Base-by-base conservation (phyloP, 35 echinoderm and acorn worm genomes). In the Apostichopus parvimensis region DNA sequence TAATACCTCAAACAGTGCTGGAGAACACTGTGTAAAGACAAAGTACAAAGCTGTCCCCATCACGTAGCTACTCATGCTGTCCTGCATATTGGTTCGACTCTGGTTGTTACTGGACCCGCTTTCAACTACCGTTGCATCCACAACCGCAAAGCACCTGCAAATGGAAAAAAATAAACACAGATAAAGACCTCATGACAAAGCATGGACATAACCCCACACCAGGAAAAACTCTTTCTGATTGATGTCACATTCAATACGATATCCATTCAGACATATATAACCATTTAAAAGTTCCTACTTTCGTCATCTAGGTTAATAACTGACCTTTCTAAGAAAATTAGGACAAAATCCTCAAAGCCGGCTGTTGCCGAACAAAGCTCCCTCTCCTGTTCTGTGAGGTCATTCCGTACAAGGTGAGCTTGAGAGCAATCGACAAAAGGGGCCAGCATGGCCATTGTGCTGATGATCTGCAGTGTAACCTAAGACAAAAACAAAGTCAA, bases 311-410 rank as follows among this genome's bases (percentile, higher is more conserved):
- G 34, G 34, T 45, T 5, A 0, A 88, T 28, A 2, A 28, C 1
- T 88, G 93, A 99, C 97, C 97, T 93, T 65, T 99, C 95, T 88
- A 99, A 93, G 79, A 99, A 99, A 11, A 91, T 78, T 10, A 96
- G 91, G 7, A 99, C 81, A 88, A 99, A 99, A 25, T 96, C 97
- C 82, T 99, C 95, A 94, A 99, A 99, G 15, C 84, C 89, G 0
- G 97, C 95, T 0, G 95, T 99, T 13, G 97, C 91, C 78, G 97
- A 99, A 79, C 97, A 99, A 14, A 99, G 91, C 28, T 99, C 97
- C 64, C 97, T 93, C 71, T 99, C 97, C 54, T 93, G 71, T 34
- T 96, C 97, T 24, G 92, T 99, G 57, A 99, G 77, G 64, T 99
- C 97, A 77, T 93, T 89, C 68, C 97, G 78, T 7, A 94, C 91